Base-by-base conservation (phyloP, 2,797 vertebrate species). In the Oreochromis grahami region DNA sequence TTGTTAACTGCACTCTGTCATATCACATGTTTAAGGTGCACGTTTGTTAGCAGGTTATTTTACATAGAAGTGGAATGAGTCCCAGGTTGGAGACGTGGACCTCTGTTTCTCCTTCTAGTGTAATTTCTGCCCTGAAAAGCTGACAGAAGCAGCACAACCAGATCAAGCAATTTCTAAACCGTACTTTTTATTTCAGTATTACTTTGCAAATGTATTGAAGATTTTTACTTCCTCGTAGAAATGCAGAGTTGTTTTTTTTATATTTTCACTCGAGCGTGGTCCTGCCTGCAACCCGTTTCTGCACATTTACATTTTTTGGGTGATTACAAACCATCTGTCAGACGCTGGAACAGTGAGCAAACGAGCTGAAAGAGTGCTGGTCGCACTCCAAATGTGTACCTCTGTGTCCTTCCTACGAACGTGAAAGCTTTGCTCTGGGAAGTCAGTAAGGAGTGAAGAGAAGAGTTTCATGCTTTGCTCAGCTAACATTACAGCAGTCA, bases 401-500 rank as follows among this genome's bases (percentile, higher is more conserved):
- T 45, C 5, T 45, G 7, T 36, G 36, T 41, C 60, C 60, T 63
- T 63, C 60, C 1, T 5, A 1, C 19, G 34, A 60, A 58, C 6
- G 7, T 2, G 34, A 21, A 13, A 38, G 34, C 60, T 36, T 21
- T 38, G 19, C 60, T 68, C 36, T 9, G 36, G 36, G n/a, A 38
- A 13, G 60, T 68, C 36, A 0, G 36, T 14, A 21, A 65, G 12
- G 63, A 4, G 19, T 41, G 19, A 38, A 8, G 26, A 56, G 7
- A 56, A 56, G 24, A 56, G 53, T 32, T 60, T 60, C 58, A n/a
- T 36, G 56, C 5, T 63, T 34, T 19, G 2, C 13, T 70, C 65
- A 0, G 63, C 36, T 24, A 13, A 68, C n/a, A 1, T 13, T 3
- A n/a, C 10, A 10, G 32, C 10, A 3, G 63, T 2, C 8, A 1